Percentiles rank a stretch among this genome's conserved stretches.
Conservation (phyloP, 2,888 invertebrate species). For the Ypsolopha sequella region DNA sequence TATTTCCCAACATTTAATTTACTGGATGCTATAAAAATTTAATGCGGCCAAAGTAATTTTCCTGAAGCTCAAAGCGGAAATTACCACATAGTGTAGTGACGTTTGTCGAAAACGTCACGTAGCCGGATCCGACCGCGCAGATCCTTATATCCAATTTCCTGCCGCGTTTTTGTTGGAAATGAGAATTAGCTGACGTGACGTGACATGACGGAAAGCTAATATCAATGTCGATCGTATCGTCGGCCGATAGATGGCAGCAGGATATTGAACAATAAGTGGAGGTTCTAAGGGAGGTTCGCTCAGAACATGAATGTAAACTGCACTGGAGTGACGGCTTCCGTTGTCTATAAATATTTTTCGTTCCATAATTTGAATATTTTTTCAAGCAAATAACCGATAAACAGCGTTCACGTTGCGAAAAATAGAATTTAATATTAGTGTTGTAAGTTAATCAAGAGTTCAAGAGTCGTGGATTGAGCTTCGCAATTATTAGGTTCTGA, state of each 20-base stretch:
- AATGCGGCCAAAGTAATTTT: constrained; percentile 69
- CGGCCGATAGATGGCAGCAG: constrained; percentile 9
- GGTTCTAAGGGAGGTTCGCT: too few species aligned
- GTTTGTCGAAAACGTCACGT: constrained; percentile 70
- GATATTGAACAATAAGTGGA: constrained; percentile 3
- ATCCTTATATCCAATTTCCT: constrained; percentile 71
- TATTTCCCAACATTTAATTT: too few species aligned
- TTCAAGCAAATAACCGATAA: too few species aligned
- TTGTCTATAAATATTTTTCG: too few species aligned
- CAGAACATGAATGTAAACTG: too few species aligned
- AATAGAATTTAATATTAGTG: too few species aligned
- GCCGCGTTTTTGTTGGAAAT: constrained; percentile 63
- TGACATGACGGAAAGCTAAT: constrained; percentile 57
- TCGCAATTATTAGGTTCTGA: too few species aligned
- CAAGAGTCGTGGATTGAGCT: too few species aligned
- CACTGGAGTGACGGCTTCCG: too few species aligned
- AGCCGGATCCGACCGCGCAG: constrained; percentile 63
- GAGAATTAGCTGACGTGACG: constrained; percentile 66
- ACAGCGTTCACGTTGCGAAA: too few species aligned
- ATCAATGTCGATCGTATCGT: constrained; percentile 44
- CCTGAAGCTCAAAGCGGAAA: constrained; percentile 64
- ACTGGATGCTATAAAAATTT: constrained; percentile 23
- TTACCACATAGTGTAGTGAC: constrained; percentile 70
- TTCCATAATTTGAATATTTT: too few species aligned
- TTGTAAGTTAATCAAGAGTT: too few species aligned